Evolutionary conservation across 2,888 invertebrate species (phyloP).

Genomic region (Lacanobia oleracea): DNA sequence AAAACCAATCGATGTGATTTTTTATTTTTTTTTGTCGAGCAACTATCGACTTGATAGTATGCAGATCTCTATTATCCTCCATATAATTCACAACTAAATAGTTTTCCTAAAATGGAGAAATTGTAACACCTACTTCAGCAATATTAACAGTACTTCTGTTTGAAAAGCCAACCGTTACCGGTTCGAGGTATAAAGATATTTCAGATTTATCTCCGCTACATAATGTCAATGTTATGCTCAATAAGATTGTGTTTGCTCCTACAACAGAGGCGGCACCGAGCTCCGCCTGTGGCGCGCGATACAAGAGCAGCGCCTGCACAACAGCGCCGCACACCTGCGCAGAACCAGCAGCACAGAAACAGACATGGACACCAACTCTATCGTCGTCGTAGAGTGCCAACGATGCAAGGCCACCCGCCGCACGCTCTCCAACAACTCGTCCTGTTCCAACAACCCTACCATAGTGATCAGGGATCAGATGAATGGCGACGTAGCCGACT

Average conservation of each 20-base stretch:
- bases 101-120: too few species aligned
- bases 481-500: conserved; percentile 80
- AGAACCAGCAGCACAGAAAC: conserved; percentile 86
- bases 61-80: too few species aligned
- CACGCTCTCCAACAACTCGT: conserved; percentile 71
- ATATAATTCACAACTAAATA: too few species aligned
- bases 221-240: too few species aligned
- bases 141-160: too few species aligned
- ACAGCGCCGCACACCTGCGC: conserved; percentile 74
- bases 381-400: conserved; percentile 86
- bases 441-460: conserved; percentile 81
- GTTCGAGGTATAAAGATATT: too few species aligned
- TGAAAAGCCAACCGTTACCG: too few species aligned
- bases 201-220: too few species aligned
- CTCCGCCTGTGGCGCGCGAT: conserved; percentile 96
- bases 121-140: too few species aligned
- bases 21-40: too few species aligned
- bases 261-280: conserved; percentile 95
- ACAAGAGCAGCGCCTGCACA: conserved; percentile 89
- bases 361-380: conserved; percentile 86
- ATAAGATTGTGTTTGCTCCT: conserved; percentile 22
- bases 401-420: conserved; percentile 78
- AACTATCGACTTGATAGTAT: too few species aligned
- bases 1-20: too few species aligned
- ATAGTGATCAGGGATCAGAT: conserved; percentile 81